Percentiles rank a stretch among this genome's conserved stretches.
Conservation (phyloP, 2,113 vertebrate genomes). For the Rhizomys pruinosus region DNA sequence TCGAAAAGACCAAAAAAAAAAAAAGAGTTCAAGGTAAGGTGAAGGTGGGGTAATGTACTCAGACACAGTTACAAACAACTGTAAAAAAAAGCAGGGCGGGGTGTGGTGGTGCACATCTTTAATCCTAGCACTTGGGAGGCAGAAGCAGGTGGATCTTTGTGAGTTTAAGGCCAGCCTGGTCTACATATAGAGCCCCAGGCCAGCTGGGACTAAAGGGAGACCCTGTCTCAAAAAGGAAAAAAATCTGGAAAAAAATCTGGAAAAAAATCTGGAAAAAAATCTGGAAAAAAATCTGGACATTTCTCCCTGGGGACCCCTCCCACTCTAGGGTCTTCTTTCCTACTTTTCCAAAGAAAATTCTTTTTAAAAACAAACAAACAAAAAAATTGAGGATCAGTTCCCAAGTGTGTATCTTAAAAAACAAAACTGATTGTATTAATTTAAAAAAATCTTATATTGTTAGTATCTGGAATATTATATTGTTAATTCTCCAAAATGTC, state of each 20-base stretch:
- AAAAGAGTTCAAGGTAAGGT: too few relatives aligned
- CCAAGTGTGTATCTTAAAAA: neutral
- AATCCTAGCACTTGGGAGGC: too few relatives aligned
- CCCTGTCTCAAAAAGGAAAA: too few relatives aligned
- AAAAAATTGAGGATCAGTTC: neutral
- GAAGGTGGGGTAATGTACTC: neutral
- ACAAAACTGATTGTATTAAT: neutral
- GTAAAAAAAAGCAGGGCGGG: too few relatives aligned
- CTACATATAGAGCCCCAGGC: too few relatives aligned
- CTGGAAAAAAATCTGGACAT: neutral
- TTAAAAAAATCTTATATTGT: slow-evolving; percentile 39
- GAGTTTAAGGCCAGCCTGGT: too few relatives aligned
- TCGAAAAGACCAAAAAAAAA: too few relatives aligned
- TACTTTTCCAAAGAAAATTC: neutral
- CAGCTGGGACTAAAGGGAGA: too few relatives aligned
- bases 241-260: too few relatives aligned
- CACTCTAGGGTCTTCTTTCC: neutral
- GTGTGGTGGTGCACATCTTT: too few relatives aligned
- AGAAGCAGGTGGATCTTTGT: too few relatives aligned
- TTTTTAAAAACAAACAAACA: neutral
- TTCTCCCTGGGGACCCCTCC: neutral
- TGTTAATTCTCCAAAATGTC: slow-evolving; percentile 32
- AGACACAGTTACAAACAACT: neutral
- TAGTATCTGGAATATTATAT: slow-evolving; percentile 32
- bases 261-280: too few relatives aligned